Evolutionary conservation across 2,113 vertebrate genomes (phyloP).

Genomic region (Picathartes gymnocephalus): DNA sequence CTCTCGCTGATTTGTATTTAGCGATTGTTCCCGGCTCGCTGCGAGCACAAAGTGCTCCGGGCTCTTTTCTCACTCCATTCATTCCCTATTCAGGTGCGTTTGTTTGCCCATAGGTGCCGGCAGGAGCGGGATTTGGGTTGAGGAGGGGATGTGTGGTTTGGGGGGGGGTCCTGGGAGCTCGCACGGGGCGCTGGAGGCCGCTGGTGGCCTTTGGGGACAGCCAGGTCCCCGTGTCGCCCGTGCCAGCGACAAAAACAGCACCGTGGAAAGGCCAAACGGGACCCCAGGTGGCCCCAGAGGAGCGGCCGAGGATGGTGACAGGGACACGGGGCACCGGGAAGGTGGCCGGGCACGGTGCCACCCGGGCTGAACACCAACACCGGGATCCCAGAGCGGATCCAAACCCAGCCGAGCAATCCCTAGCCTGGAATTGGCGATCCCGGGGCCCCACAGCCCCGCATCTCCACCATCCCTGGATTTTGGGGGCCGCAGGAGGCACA

Average conservation of each 20-base stretch:
- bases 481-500: fast-evolving
- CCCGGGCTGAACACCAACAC: not conserved
- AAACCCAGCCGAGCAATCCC: not conserved
- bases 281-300: not conserved
- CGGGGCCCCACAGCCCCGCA: not conserved
- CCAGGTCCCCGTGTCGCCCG: fast-evolving
- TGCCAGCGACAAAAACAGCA: not conserved
- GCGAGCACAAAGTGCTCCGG: constrained; percentile 36
- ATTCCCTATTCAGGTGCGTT: constrained; percentile 60
- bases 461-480: not conserved
- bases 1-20: constrained; percentile 72
- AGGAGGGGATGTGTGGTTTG: fast-evolving
- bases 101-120: not conserved
- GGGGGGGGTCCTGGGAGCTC: not conserved
- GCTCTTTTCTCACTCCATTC: constrained; percentile 47
- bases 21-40: constrained; percentile 61
- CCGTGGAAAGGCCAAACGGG: fast-evolving
- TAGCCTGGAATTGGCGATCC: fast-evolving
- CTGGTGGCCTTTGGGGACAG: not conserved
- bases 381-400: not conserved
- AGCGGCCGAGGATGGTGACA: not conserved
- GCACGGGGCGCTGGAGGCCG: not conserved
- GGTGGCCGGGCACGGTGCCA: not conserved
- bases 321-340: fast-evolving
- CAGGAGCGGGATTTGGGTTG: not conserved